These are phyloP conservation scores for Montipora sp. DNA, from an alignment of 64 coral and sea anemone genomes.

Conservation along the genomic window DNA sequence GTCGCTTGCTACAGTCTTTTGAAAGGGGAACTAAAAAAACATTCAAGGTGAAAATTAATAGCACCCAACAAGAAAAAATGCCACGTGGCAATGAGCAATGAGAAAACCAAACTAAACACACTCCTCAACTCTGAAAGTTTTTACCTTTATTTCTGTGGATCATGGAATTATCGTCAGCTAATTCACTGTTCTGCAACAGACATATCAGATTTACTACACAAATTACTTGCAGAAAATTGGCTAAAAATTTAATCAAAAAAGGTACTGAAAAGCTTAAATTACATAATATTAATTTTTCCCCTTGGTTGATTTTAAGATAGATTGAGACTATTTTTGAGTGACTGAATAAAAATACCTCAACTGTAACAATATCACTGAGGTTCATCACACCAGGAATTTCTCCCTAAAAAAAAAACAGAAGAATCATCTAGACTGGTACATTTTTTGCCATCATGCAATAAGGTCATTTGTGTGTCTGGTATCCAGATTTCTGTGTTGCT, in stretches of 20 bases:
- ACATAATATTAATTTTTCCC: neutral
- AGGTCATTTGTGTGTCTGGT: too few species aligned
- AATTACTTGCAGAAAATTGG: neutral
- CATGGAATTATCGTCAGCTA: conserved; percentile 26
- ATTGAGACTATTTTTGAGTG: neutral
- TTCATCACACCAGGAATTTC: conserved; percentile 60
- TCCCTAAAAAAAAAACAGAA: conserved; percentile 43
- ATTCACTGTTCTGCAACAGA: conserved; percentile 1
- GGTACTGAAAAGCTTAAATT: neutral
- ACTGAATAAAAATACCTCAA: conserved; percentile 65
- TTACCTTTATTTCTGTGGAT: conserved; percentile 44
- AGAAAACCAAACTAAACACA: neutral
- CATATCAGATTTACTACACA: neutral
- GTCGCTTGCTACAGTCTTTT: conserved; percentile 55
- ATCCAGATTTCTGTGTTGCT: too few species aligned
- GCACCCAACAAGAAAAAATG: neutral
- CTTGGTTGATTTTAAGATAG: neutral
- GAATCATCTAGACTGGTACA: neutral
- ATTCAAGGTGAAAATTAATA: neutral
- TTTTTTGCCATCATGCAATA: too few species aligned
- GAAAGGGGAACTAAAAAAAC: conserved; percentile 47
- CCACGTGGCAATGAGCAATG: neutral
- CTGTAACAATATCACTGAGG: conserved; percentile 69
- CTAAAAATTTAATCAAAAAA: neutral
- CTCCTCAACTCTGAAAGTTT: neutral